Evolutionary conservation across 2,113 vertebrate genomes (phyloP), one percentile per base, ranked within the genome.

Genomic region (Clinocottus analis): DNA sequence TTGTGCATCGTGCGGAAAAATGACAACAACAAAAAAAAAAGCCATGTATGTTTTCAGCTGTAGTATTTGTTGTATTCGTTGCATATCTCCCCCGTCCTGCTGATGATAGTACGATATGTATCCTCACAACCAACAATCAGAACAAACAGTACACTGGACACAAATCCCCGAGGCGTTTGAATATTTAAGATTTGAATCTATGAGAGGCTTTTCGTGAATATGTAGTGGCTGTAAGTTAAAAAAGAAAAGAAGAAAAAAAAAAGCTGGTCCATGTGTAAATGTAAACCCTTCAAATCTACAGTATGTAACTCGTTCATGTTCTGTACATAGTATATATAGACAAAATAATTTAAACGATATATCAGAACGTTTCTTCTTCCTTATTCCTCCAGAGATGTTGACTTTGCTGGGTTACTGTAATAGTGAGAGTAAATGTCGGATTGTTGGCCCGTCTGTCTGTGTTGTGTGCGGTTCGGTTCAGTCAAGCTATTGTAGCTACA

Each of bases 311-410:
- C 64, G 80, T 73, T 65, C 65, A 62, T 64, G 77, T 86, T 80
- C 72, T 92, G 92, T 93, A 92, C 72, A 93, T 90, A 89, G 79
- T 91, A 89, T 92, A 91, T 88, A 91, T 88, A 87, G 75, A 80
- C 71, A 77, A 80, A 73, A 76, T 27, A 5, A 53, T 79, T 63
- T 67, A 63, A 84, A 67, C 5, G 53, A 66, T 82, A 66, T 64
- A 80, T 88, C 80, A 84, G 87, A 91, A 87, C 82, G 78, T 85
- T 53, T 86, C 84, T 80, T 80, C 66, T 43, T 82, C 69, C 73
- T 56, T 43, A 16, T 64, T 17, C 53, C 33, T 79, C 43, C n/a
- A 25, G 74, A 85, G 63, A 55, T 71, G 69, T 86, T 83, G 71
- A 83, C 63, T 85, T 84, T 62, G 61, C 21, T 72, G 58, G 84